Conservation (phyloP, 2,797 vertebrate genomes). For the Sebastes hubbsi region DNA sequence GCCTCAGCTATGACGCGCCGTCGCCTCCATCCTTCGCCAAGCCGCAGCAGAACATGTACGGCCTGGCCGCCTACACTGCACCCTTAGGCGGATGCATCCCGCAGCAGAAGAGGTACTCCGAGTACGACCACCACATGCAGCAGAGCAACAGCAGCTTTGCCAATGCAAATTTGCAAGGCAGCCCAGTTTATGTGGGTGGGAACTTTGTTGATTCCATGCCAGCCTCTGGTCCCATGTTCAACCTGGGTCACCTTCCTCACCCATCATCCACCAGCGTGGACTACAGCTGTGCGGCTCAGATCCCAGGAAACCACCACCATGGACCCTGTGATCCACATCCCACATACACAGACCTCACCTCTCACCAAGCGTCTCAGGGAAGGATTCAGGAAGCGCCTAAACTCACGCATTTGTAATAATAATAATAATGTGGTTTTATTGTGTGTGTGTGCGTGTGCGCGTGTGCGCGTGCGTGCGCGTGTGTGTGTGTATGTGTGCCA, state of each 20-base stretch:
- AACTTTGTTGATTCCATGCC: conserved; percentile 99
- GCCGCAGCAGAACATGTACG: conserved; percentile 98
- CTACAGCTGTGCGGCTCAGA: conserved; percentile 99
- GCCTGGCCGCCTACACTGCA: conserved; percentile 97
- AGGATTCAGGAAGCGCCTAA: conserved; percentile 99
- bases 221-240: conserved; percentile 98
- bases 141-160: conserved; percentile 93
- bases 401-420: conserved; percentile 97
- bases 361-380: conserved; percentile 99
- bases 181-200: conserved; percentile 97
- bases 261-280: conserved; percentile 99
- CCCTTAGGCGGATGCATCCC: conserved; percentile 96
- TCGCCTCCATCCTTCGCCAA: conserved; percentile 97
- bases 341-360: conserved; percentile 99
- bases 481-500: conserved; percentile 75
- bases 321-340: conserved; percentile 99
- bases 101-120: conserved; percentile 97
- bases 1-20: conserved; percentile 94
- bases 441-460: conserved; percentile 16
- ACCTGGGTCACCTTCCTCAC: conserved; percentile 97
- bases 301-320: conserved; percentile 98
- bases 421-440: conserved; percentile 55
- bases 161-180: conserved; percentile 96
- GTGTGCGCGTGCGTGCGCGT: not conserved
- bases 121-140: conserved; percentile 96